Percentiles rank a stretch among this genome's conserved stretches.
Conservation (phyloP, 2,888 invertebrate species). For the Eurytoma californica region DNA sequence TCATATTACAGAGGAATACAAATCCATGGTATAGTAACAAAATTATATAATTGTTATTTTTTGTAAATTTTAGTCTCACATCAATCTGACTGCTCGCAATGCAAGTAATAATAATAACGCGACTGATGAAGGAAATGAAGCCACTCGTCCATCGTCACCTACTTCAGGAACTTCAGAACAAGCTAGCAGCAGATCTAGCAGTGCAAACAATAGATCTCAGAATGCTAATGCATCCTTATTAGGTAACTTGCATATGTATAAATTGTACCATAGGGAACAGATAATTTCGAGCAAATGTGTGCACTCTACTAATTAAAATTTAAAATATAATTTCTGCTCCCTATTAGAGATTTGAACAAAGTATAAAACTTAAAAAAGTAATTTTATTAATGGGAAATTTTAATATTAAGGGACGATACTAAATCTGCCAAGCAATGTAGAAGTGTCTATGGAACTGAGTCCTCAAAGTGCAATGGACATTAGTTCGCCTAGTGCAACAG, state of each 20-base stretch:
- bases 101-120: conserved; percentile 63
- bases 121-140: conserved; percentile 60
- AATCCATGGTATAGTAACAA: not conserved
- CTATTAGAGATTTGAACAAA: not conserved
- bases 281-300: not conserved
- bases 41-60: not conserved
- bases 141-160: conserved; percentile 61
- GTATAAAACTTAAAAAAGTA: not conserved
- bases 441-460: conserved; percentile 80
- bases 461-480: conserved; percentile 70
- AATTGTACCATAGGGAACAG: not conserved
- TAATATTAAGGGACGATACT: conserved; percentile 65
- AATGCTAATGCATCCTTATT: conserved; percentile 47
- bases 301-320: not conserved
- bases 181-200: conserved; percentile 29
- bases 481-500: conserved; percentile 49
- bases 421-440: conserved; percentile 75
- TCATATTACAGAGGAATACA: not conserved
- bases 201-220: conserved; percentile 31
- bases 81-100: conserved; percentile 66
- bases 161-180: conserved; percentile 56
- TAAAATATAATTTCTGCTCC: conserved; percentile 19
- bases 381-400: conserved; percentile 39
- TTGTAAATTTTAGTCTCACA: conserved; percentile 63
- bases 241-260: conserved; percentile 35